Evolutionary conservation across 2,797 vertebrate genomes (phyloP), one percentile per base, ranked within the genome.

Genomic region (Apogon hyalosoma): DNA sequence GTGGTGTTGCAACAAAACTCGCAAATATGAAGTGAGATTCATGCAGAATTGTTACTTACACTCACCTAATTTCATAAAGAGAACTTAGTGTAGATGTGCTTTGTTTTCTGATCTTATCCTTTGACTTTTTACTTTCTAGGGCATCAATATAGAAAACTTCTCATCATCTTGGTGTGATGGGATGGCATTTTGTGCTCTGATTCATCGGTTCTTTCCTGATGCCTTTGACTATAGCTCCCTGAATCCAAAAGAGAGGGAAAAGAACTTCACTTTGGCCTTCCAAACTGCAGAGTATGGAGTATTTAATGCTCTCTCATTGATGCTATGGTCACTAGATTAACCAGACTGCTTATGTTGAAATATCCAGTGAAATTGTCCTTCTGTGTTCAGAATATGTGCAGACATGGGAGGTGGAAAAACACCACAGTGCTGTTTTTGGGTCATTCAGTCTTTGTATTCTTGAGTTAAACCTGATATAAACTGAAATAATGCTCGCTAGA

Each of bases 81-180:
- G 2, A 38, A 41, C 3, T 41, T 2, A 9, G 11, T 5, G 14
- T 11, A 6, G 40, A 28, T 33, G 14, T 10, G 1, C 11, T 3
- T 42, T 0, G 16, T 13, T 8, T 48, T 1, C 36, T 59, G 21
- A 33, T 33, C 31, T 1, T 33, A 33, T 56, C 24, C 16, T 18
- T 86, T 64, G 28, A 47, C 60, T 12, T 47, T 71, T 69, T 5
- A 47, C 60, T 12, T 47, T 71, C 68, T 5, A 99, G 98, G 95
- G 96, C 0, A 93, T 99, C 79, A 93, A 93, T 81, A 97, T 99
- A 82, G 97, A 99, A 87, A 99, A 99, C 92, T 99, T 99, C 88
- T 99, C 97, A 0, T 99, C 98, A 0, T 99, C 97, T 54, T 99
- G 98, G 98, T 95, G 94, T 1, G 91, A 99, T 0, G 98, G 98